Conservation (phyloP, 2,888 invertebrate genomes). For the Rugalucina vietnamica region DNA sequence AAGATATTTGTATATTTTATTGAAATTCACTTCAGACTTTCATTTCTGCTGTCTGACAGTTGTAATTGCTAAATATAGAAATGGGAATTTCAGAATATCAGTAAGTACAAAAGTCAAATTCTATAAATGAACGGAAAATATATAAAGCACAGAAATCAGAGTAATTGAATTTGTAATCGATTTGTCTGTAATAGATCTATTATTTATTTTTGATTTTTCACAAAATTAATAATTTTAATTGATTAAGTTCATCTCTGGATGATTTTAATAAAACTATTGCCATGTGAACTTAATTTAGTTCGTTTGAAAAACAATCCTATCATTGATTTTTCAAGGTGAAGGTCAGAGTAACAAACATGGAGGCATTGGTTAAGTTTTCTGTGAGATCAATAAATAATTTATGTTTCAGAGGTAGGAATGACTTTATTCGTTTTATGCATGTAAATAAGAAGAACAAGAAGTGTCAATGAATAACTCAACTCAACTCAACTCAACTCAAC, state of each 20-base stretch:
- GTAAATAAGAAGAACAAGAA: too few species aligned
- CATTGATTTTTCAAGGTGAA: neutral
- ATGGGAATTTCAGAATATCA: neutral
- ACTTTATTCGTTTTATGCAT: too few species aligned
- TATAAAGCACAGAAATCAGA: too few species aligned
- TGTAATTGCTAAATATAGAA: constrained; percentile 1
- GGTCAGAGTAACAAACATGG: neutral
- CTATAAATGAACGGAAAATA: neutral
- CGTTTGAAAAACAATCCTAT: neutral
- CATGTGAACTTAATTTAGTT: neutral
- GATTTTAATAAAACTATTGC: too few species aligned
- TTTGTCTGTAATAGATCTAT: too few species aligned
- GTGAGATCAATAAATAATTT: constrained; percentile 6
- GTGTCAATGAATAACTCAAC: too few species aligned
- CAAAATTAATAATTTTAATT: too few species aligned
- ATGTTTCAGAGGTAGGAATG: constrained; percentile 10
- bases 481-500: too few species aligned
- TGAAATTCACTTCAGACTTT: too few species aligned
- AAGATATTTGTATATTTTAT: neutral
- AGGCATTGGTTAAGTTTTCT: neutral
- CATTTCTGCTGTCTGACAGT: neutral
- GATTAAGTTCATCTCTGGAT: too few species aligned
- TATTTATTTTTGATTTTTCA: too few species aligned
- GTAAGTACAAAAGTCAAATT: neutral
- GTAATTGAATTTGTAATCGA: too few species aligned